Conservation (phyloP, 2,797 vertebrate genomes). For the Acanthornis magna region DNA sequence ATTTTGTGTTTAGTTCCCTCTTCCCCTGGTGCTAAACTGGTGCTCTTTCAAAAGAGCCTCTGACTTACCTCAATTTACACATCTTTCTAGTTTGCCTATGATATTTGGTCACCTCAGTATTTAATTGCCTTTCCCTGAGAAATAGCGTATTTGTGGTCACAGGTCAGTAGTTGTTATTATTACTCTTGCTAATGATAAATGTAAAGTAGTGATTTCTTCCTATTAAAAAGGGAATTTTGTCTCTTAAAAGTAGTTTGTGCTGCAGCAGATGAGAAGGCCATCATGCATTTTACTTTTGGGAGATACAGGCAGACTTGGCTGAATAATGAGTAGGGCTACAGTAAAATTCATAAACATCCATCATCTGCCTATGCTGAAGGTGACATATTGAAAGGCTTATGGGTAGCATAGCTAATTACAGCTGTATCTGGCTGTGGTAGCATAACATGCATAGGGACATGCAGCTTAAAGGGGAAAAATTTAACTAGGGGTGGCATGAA, state of each 20-base stretch:
- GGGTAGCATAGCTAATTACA: neutral
- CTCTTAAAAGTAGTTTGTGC: neutral
- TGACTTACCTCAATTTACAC: neutral
- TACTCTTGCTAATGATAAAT: neutral
- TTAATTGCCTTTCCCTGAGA: neutral
- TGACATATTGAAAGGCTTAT: neutral
- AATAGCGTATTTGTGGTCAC: fast-evolving
- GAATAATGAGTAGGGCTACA: neutral
- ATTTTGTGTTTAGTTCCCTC: neutral
- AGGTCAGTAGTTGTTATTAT: neutral
- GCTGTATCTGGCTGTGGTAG: neutral
- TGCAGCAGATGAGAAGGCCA: neutral
- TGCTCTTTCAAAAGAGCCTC: neutral
- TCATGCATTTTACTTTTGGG: neutral
- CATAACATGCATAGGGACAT: neutral
- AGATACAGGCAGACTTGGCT: neutral
- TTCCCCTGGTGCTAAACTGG: neutral
- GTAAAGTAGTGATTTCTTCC: neutral
- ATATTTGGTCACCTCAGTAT: neutral
- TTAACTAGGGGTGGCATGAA: neutral
- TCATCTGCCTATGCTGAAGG: neutral
- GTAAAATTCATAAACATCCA: neutral
- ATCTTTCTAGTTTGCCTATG: neutral
- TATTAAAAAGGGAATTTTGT: neutral
- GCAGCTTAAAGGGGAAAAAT: neutral